Base-by-base conservation (phyloP, 2,113 vertebrate species). In the Isichthys henryi region DNA sequence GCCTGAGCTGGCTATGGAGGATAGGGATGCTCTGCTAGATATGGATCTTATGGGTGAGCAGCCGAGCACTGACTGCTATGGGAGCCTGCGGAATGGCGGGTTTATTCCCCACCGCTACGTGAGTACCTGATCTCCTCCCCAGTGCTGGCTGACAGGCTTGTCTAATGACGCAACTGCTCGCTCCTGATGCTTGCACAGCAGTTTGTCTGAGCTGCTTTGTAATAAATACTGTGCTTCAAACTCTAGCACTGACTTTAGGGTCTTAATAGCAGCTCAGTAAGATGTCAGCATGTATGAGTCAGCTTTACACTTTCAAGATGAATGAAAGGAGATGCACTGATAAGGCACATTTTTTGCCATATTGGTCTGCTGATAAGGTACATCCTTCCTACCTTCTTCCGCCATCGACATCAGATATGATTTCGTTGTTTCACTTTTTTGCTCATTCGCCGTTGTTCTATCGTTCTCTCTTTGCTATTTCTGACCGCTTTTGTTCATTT, bases 21-120 rank as follows among this genome's bases (percentile, higher is more conserved):
- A 96, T 92, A 93, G 93, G 35, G 94, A 95, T 88, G 94, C 94
- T 74, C 94, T 96, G 5, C 92, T 96, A 85, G 92, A 95, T 83
- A 88, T 95, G 91, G 94, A 94, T 90, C 88, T 90, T 35, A 89
- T 87, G n/a, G 87, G 90, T 19, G 93, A 94, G 91, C 88, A 91
- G 46, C 93, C 92, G 49, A 62, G 88, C 83, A 89, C 94, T 2
- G 92, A 95, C 80, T 91, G 92, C 80, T 96, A 96, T 50, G 95
- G 95, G 46, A 95, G 93, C 66, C 70, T 95, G 58, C 92, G 92
- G 56, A 95, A 95, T 0, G 95, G 94, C 35, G 89, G 89, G 27
- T 96, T 92, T 89, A 94, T 95, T 89, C 94, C 95, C 0, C 92
- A 93, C 0, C 89, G 93, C 94, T 96, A 92, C 88, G 96, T 97